These are phyloP conservation scores for Rhingia rostrata DNA, from an alignment of 2,888 invertebrate genomes.

Conservation along the genomic window DNA sequence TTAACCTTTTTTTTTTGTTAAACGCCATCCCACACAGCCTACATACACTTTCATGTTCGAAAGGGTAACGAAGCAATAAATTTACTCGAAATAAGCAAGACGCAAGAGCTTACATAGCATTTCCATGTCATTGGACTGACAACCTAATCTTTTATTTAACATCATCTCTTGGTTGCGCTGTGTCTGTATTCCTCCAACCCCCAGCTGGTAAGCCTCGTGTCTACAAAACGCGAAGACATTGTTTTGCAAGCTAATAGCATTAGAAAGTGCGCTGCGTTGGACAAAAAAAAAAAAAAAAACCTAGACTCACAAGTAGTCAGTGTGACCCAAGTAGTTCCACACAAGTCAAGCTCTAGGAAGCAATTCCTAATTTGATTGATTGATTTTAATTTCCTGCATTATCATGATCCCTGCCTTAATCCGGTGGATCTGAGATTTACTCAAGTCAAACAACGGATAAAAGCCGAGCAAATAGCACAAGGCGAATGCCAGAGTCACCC, in stretches of 20 bases:
- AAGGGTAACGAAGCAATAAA: slow-evolving; percentile 74
- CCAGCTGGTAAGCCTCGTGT: not conserved
- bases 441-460: slow-evolving; percentile 64
- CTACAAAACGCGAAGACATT: slow-evolving; percentile 41
- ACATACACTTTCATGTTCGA: slow-evolving; percentile 23
- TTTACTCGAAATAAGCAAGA: slow-evolving; percentile 55
- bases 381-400: slow-evolving; percentile 83
- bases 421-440: slow-evolving; percentile 48
- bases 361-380: slow-evolving; percentile 82
- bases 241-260: slow-evolving; percentile 65
- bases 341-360: slow-evolving; percentile 50
- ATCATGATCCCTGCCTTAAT: slow-evolving; percentile 70
- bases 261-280: slow-evolving; percentile 27
- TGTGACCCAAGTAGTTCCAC: slow-evolving; percentile 13
- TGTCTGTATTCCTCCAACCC: slow-evolving; percentile 3
- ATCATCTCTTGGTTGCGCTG: slow-evolving; percentile 39
- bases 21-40: slow-evolving; percentile 13
- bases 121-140: slow-evolving; percentile 72
- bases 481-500: slow-evolving; percentile 47
- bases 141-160: slow-evolving; percentile 65
- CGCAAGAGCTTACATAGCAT: slow-evolving; percentile 66
- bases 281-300: slow-evolving; percentile 2
- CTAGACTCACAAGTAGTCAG: not conserved
- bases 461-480: slow-evolving; percentile 63
- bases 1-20: slow-evolving; percentile 23